phyloP scores from a whole-genome alignment of 2,888 invertebrate genomes.

The Xanthia togata region DNA sequence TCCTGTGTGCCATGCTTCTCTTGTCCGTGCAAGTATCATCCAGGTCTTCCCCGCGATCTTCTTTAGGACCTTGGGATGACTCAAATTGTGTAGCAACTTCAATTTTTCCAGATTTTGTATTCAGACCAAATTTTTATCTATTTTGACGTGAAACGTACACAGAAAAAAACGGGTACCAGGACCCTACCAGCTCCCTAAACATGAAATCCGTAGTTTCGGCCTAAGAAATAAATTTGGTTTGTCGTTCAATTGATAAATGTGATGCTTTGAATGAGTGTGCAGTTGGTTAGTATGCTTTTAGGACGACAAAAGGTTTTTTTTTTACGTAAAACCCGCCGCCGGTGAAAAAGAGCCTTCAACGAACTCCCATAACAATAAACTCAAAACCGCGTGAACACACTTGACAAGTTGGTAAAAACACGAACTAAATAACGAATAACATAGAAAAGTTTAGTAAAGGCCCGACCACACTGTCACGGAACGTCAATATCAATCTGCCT shows the following conservation, averaged over 20 bases:
- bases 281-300: neutral
- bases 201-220: too few relatives aligned
- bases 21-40: neutral
- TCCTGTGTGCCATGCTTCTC: neutral
- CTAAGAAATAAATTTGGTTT: neutral
- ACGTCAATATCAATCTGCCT: constrained; percentile 42
- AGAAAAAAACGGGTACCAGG: too few relatives aligned
- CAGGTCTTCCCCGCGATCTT: neutral
- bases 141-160: too few relatives aligned
- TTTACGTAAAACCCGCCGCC: neutral
- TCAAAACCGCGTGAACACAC: constrained; percentile 36
- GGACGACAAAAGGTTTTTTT: neutral
- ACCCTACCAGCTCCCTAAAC: too few relatives aligned
- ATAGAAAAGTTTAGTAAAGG: constrained; percentile 37
- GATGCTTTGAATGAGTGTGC: neutral
- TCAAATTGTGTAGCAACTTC: neutral
- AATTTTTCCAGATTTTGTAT: neutral
- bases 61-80: neutral
- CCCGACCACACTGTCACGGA: constrained; percentile 30
- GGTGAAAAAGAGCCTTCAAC: constrained; percentile 12
- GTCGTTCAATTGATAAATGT: neutral
- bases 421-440: constrained; percentile 27
- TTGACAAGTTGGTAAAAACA: constrained; percentile 59
- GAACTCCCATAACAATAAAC: constrained; percentile 30
- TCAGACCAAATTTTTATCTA: neutral